These are phyloP conservation scores for Ditula angustiorana DNA, from an alignment of 2,888 invertebrate genomes.

Conservation along the genomic window DNA sequence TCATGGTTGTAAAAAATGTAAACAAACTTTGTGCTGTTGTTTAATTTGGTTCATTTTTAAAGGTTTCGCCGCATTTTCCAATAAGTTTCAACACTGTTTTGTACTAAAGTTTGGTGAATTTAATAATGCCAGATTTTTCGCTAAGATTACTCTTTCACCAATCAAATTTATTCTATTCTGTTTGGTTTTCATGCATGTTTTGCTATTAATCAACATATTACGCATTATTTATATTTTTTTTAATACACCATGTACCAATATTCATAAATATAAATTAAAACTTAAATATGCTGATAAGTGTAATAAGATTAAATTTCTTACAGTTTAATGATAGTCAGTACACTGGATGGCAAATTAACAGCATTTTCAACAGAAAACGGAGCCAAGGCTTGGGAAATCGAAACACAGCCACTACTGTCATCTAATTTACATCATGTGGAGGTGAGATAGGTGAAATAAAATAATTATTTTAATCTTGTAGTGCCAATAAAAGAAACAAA, in stretches of 20 bases:
- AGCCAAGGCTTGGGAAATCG: slow-evolving; percentile 90
- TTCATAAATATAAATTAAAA: background rate
- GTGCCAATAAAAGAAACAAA: background rate
- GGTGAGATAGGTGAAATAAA: slow-evolving; percentile 74
- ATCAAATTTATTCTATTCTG: too few species aligned
- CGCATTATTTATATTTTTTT: slow-evolving; percentile 3
- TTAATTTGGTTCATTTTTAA: slow-evolving; percentile 8
- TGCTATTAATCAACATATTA: background rate
- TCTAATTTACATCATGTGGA: slow-evolving; percentile 96
- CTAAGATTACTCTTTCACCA: too few species aligned
- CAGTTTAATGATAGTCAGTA: slow-evolving; percentile 94
- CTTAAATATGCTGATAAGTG: background rate
- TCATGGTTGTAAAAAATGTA: slow-evolving; percentile 14
- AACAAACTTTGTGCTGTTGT: slow-evolving; percentile 27
- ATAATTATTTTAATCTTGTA: background rate
- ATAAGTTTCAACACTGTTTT: background rate
- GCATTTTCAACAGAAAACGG: slow-evolving; percentile 92
- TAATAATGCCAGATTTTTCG: too few species aligned
- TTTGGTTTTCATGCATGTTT: too few species aligned
- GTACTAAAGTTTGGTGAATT: too few species aligned
- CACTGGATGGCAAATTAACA: slow-evolving; percentile 95
- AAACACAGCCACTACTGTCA: slow-evolving; percentile 92
- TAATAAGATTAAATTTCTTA: too few species aligned
- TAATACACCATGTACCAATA: background rate
- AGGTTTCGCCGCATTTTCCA: background rate